Evolutionary conservation across 1,140 invertebrate species (phyloP).

Genomic region (Scaptodrosophila lebanonensis): DNA sequence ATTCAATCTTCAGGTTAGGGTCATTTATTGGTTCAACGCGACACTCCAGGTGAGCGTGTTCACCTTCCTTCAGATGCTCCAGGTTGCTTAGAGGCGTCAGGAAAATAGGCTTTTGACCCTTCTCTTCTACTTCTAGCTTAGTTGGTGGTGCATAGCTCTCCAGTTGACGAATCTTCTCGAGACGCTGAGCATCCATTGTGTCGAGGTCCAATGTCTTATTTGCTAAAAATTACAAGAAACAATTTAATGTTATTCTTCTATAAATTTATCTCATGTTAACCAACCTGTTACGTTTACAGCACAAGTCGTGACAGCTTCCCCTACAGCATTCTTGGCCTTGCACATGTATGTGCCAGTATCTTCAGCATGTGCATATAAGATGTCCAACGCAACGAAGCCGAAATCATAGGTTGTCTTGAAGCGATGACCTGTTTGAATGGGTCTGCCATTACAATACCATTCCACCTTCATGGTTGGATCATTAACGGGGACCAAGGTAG

Average conservation of each 20-base stretch:
- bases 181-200: slow-evolving; percentile 91
- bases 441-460: slow-evolving; percentile 95
- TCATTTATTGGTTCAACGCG: slow-evolving; percentile 97
- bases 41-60: slow-evolving; percentile 96
- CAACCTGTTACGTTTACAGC: slow-evolving; percentile 89
- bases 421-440: slow-evolving; percentile 91
- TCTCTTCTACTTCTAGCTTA: slow-evolving; percentile 86
- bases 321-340: slow-evolving; percentile 92
- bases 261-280: slow-evolving; percentile 38
- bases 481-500: slow-evolving; percentile 94
- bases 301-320: slow-evolving; percentile 94
- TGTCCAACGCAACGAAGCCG: slow-evolving; percentile 95
- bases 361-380: slow-evolving; percentile 97
- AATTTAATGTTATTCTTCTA: too few species aligned
- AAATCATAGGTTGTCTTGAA: slow-evolving; percentile 97
- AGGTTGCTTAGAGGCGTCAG: slow-evolving; percentile 90
- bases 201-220: slow-evolving; percentile 91
- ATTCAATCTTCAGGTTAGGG: slow-evolving; percentile 95
- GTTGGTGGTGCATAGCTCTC: slow-evolving; percentile 88
- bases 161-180: slow-evolving; percentile 92
- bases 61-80: slow-evolving; percentile 92
- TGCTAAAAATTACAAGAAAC: slow-evolving; percentile 81
- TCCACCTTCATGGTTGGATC: slow-evolving; percentile 97
- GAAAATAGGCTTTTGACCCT: slow-evolving; percentile 90
- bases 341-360: slow-evolving; percentile 97